Conservation (phyloP, 2,797 vertebrate species). For the Enteromius paludinosus region DNA sequence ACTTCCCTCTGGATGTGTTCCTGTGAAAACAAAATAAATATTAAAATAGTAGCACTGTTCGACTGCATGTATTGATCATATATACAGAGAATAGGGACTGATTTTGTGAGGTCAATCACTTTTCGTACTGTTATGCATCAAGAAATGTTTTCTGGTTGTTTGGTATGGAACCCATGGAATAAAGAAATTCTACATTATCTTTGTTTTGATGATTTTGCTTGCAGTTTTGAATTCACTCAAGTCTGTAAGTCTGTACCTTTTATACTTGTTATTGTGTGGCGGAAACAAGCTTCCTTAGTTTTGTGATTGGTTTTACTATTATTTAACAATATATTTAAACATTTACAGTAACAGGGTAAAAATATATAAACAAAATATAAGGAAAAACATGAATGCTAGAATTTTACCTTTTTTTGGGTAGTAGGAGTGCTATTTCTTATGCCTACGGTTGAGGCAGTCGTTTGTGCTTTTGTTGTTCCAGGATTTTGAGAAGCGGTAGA, state of each 20-base stretch:
- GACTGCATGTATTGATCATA: background rate
- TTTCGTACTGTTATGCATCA: background rate
- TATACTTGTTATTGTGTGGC: background rate
- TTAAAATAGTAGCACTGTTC: background rate
- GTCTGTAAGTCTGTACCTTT: too few relatives aligned
- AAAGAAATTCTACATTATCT: background rate
- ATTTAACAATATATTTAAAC: background rate
- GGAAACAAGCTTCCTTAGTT: background rate
- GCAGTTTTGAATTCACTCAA: background rate
- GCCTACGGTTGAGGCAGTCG: background rate
- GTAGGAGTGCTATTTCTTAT: background rate
- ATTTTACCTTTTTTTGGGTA: background rate
- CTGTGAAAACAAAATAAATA: conserved; percentile 11
- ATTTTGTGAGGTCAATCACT: background rate
- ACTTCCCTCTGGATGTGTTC: background rate
- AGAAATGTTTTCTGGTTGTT: background rate
- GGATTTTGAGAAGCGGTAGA: background rate
- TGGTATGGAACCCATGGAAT: background rate
- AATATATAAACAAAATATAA: background rate
- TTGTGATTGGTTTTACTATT: background rate
- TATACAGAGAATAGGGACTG: conserved; percentile 60
- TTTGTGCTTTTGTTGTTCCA: background rate
- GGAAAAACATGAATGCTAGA: background rate
- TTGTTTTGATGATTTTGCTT: background rate
- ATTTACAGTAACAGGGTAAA: background rate